Base-by-base conservation (phyloP, 1,140 invertebrate genomes). In the Lepidurus packardi region DNA sequence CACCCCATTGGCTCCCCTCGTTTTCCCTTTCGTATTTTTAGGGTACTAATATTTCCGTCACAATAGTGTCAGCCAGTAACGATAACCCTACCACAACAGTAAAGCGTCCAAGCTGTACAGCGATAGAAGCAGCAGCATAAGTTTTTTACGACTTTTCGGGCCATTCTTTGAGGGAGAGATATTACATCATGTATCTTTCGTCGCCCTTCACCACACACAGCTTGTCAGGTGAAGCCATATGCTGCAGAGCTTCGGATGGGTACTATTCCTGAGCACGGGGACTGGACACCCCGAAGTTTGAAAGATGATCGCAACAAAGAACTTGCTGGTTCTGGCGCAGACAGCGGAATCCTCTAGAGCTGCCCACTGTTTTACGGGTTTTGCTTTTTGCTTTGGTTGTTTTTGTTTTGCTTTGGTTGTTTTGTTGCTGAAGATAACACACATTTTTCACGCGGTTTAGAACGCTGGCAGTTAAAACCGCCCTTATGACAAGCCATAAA, bases 241-340 rank as follows among this genome's bases (percentile, higher is more conserved):
- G n/a, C 53, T 21, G 21, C n/a, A 7, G 6, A 21, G 53, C 53
- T 65, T n/a, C 53, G 53, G 53, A 21, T 65, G 53, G 53, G 21
- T 65, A 65, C 53, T 34, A 34, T 34, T 2, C 34, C 34, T 4
- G 34, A 34, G 34, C 34, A 34, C 1, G 34, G 53, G 21, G 53
- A 13, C 21, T 16, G 21, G 53, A 21, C 53, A 21, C 53, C 53
- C 53, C 21, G 53, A 65, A 65, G 53, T 65, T 65, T 65, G 53
- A 65, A 65, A 65, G 53, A 65, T 65, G 53, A 65, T 65, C 53
- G 16, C n/a, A 65, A 65, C 53, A 65, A 65, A 65, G 53, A 21
- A 65, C 6, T n/a, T 65, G 13, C 9, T 65, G 53, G 53, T 9
- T 21, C 13, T 65, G 13, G 53, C 7, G 53, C 21, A 13, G 53